Evolutionary conservation across 2,888 invertebrate genomes (phyloP), one percentile per base, ranked within the genome.

Genomic region (Apeira syringaria): DNA sequence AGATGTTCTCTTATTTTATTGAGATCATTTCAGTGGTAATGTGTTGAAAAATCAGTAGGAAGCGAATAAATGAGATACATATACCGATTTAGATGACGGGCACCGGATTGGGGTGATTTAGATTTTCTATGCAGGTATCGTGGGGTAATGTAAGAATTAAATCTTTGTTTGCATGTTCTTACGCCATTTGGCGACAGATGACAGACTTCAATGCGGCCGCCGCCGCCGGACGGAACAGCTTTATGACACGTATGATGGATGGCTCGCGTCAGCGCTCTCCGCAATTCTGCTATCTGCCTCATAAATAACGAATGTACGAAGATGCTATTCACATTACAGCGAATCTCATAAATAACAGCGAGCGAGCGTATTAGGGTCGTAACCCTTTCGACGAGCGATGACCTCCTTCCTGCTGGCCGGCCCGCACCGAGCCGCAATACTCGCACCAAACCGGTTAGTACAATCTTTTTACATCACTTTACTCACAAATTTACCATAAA

Each of bases 321-420:
- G 30, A 26, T 26, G 25, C 18, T 30, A 27, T 18, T 24, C 25
- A 13, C 35, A 30, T 20, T 22, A 11, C 40, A 12, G 10, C 17
- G 25, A 35, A 11, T 18, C 18, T 18, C 29, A 25, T 29, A 41
- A 40, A 40, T 38, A 12, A 13, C 25, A 11, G 4, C 13, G 28
- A 10, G 24, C 25, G 22, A 33, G 15, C 13, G 18, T 7, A n/a
- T 33, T 26, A 33, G 22, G 33, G 27, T 33, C 33, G 33, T 35
- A 30, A 42, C 35, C 41, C 40, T 24, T 34, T 26, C 24, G 30
- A 15, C 35, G 41, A 35, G 30, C 41, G 35, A 42, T 31, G 41
- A 30, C 41, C 35, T 30, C 41, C 33, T 35, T 34, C 25, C 35
- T 9, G 20, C 20, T 2, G 20, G 20, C 20, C 20, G 20, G 5